phyloP scores from a whole-genome alignment of 2,888 invertebrate species.

The Trichopria drosophilae region DNA sequence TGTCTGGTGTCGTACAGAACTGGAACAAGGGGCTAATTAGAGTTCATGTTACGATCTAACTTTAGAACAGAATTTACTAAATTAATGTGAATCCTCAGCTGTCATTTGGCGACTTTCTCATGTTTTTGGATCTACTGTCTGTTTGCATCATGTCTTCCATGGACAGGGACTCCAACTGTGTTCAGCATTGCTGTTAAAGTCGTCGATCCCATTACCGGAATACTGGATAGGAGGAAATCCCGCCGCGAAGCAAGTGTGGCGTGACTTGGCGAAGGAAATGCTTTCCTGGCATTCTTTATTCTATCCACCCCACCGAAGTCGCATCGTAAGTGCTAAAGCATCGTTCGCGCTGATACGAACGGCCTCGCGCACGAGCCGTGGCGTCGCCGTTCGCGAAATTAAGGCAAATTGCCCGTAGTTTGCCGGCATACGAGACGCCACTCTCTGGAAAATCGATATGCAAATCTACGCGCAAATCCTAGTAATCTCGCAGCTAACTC shows the following conservation, averaged over 20 bases:
- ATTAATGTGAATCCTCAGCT: no score
- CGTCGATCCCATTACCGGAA: constrained; percentile 41
- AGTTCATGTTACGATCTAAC: no score
- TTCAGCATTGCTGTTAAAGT: constrained; percentile 7
- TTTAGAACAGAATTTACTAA: no score
- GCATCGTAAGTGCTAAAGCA: constrained; percentile 1
- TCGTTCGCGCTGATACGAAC: constrained; percentile 12
- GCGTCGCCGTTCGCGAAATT: constrained; percentile 43
- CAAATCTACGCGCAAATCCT: constrained; percentile 57
- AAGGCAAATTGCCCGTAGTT: constrained; percentile 52
- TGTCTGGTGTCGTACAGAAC: no score
- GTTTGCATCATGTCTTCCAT: no score
- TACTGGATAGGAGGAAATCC: constrained; percentile 32
- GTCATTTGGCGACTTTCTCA: no score
- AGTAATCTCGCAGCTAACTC: constrained; percentile 56
- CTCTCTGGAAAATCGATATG: constrained; percentile 54
- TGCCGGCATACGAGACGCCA: constrained; percentile 43
- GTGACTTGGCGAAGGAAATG: constrained; percentile 36
- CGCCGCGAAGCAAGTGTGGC: constrained; percentile 34
- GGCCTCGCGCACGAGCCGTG: background rate
- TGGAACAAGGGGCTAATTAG: no score
- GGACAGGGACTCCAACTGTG: no score
- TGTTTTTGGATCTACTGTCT: no score
- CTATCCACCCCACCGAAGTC: constrained; percentile 11
- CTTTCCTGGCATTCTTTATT: constrained; percentile 25